A percentile compares a stretch with the other conserved stretches of the same genome.
phyloP scores from a whole-genome alignment of 2,888 invertebrate species.

The Hirtodrosophila trivittata region DNA sequence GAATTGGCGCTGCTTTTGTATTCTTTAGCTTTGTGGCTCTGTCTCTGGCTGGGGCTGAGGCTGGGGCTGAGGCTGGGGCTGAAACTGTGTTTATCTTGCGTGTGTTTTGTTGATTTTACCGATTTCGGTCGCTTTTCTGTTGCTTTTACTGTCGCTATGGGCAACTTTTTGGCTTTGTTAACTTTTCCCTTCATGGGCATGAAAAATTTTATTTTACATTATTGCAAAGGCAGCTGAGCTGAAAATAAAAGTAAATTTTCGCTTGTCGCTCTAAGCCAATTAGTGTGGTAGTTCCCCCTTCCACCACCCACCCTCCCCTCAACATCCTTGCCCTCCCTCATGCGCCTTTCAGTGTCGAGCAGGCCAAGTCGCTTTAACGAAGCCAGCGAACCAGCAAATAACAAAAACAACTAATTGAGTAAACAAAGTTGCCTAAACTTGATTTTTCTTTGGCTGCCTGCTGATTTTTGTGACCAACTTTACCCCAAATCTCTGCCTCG shows the following conservation, averaged over 20 bases:
- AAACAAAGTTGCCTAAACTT: slow-evolving; percentile 69
- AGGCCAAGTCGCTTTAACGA: slow-evolving; percentile 56
- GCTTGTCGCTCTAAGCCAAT: slow-evolving; percentile 79
- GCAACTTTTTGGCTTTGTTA: slow-evolving; percentile 67
- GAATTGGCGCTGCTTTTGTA: slow-evolving; percentile 42
- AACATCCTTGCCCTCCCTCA: neutral
- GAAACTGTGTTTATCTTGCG: slow-evolving; percentile 60
- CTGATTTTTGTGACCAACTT: slow-evolving; percentile 14
- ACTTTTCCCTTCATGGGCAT: slow-evolving; percentile 62
- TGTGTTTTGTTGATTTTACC: slow-evolving; percentile 74
- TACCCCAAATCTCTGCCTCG: neutral
- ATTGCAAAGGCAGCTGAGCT: slow-evolving; percentile 58
- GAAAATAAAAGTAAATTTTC: slow-evolving; percentile 77
- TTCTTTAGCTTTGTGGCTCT: slow-evolving; percentile 34
- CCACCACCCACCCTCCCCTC: neutral
- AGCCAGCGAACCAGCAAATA: slow-evolving; percentile 71
- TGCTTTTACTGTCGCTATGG: slow-evolving; percentile 44
- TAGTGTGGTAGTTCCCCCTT: slow-evolving; percentile 56
- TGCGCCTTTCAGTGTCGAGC: slow-evolving; percentile 19
- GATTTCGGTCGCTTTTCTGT: slow-evolving; percentile 52
- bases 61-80: slow-evolving; percentile 1
- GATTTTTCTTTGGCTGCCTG: slow-evolving; percentile 47
- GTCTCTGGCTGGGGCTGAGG: neutral
- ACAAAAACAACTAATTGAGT: slow-evolving; percentile 75
- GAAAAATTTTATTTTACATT: slow-evolving; percentile 71